Evolutionary conservation across 2,888 invertebrate genomes (phyloP).

Genomic region (Frankliniella fusca): DNA sequence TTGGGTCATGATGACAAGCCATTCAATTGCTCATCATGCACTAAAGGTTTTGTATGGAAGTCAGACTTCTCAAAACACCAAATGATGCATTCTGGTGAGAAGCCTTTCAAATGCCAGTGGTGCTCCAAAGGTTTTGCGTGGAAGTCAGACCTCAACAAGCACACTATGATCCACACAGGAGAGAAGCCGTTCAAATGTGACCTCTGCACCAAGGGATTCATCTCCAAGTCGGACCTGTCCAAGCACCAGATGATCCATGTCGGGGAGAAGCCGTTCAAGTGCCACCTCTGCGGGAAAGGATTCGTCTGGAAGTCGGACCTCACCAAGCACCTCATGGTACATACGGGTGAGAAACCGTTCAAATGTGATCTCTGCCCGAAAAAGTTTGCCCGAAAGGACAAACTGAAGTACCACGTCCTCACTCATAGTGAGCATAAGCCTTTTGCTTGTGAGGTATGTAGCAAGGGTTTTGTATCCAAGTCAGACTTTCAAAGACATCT

Average conservation of each 20-base stretch:
- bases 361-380: slow-evolving; percentile 18
- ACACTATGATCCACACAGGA: slow-evolving; percentile 9
- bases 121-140: background rate
- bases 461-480: slow-evolving; percentile 16
- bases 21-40: slow-evolving; percentile 4
- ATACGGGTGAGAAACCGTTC: slow-evolving; percentile 11
- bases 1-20: slow-evolving; percentile 6
- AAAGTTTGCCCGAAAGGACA: slow-evolving; percentile 22
- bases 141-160: background rate
- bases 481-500: slow-evolving; percentile 25
- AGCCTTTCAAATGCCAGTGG: slow-evolving; percentile 2
- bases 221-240: slow-evolving; percentile 19
- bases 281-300: slow-evolving; percentile 10
- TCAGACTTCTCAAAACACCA: slow-evolving; percentile 1
- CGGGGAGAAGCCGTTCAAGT: slow-evolving; percentile 13
- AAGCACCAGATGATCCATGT: slow-evolving; percentile 19
- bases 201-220: slow-evolving; percentile 18
- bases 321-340: slow-evolving; percentile 14
- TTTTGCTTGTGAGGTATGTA: slow-evolving; percentile 4
- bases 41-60: slow-evolving; percentile 17
- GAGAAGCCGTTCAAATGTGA: slow-evolving; percentile 20
- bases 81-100: slow-evolving; percentile 16
- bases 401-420: slow-evolving; percentile 7
- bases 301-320: slow-evolving; percentile 18
- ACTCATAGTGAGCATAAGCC: slow-evolving; percentile 15